Conservation (phyloP, 2,888 invertebrate genomes). For the Ichneumon xanthorius region DNA sequence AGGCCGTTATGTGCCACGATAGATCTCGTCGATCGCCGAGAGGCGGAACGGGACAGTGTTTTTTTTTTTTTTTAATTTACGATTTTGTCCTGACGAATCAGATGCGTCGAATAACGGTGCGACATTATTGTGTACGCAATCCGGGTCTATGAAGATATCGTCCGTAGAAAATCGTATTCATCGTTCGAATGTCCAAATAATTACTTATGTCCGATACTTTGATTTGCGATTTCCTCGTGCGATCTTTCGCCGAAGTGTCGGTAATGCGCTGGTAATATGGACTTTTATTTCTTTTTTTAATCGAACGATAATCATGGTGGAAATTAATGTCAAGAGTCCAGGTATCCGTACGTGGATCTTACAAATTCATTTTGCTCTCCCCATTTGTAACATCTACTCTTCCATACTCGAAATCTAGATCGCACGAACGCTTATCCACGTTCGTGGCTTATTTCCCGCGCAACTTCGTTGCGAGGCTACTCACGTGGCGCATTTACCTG, state of each 20-base stretch:
- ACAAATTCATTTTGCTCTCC: neutral
- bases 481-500: conserved; percentile 65
- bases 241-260: neutral
- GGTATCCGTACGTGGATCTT: too few relatives aligned
- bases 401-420: neutral
- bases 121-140: neutral
- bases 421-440: neutral
- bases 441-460: neutral
- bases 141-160: neutral
- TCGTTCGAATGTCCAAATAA: conserved; percentile 16
- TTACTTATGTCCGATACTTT: conserved; percentile 30
- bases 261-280: neutral
- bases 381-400: neutral
- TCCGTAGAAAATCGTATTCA: neutral
- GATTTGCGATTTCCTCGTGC: neutral
- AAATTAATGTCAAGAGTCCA: too few relatives aligned
- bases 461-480: conserved; percentile 1
- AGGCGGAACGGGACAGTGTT: neutral
- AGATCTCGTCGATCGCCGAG: neutral
- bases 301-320: too few relatives aligned
- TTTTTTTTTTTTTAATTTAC: neutral
- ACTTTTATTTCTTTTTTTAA: neutral
- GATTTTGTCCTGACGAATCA: conserved; percentile 10
- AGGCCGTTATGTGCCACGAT: neutral
- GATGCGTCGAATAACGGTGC: conserved; percentile 19